Conservation (phyloP, 2,888 invertebrate species). For the Xestoiulus laeticollis region DNA sequence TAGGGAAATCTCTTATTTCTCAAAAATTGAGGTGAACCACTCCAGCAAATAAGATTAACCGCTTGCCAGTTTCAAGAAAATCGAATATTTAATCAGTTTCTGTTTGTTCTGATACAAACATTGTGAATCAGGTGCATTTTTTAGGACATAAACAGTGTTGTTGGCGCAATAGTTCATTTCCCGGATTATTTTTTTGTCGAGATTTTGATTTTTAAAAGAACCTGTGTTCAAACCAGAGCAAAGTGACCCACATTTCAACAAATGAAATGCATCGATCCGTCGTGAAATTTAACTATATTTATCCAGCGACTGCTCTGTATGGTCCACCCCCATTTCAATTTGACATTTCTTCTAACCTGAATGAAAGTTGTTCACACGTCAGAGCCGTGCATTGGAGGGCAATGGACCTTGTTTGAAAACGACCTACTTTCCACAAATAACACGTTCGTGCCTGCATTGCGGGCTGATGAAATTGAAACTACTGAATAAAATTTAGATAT, state of each 20-base stretch:
- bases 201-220: not conserved
- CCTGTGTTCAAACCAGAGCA: not conserved
- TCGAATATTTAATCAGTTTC: not conserved
- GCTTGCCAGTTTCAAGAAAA: not conserved
- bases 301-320: not conserved
- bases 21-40: not conserved
- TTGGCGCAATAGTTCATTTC: no score
- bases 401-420: constrained; percentile 18
- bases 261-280: constrained; percentile 6
- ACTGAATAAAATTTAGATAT: not conserved
- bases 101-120: not conserved
- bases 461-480: not conserved
- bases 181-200: no score
- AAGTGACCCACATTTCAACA: constrained; percentile 6
- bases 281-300: not conserved
- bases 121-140: not conserved
- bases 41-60: not conserved
- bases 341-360: not conserved
- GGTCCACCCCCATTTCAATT: not conserved
- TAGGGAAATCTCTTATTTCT: no score
- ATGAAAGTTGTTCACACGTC: constrained; percentile 7
- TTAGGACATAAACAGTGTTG: no score
- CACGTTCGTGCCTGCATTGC: not conserved
- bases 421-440: not conserved
- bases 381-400: not conserved